Evolutionary conservation across 2,888 invertebrate species (phyloP).

Genomic region (Gari tellinella): DNA sequence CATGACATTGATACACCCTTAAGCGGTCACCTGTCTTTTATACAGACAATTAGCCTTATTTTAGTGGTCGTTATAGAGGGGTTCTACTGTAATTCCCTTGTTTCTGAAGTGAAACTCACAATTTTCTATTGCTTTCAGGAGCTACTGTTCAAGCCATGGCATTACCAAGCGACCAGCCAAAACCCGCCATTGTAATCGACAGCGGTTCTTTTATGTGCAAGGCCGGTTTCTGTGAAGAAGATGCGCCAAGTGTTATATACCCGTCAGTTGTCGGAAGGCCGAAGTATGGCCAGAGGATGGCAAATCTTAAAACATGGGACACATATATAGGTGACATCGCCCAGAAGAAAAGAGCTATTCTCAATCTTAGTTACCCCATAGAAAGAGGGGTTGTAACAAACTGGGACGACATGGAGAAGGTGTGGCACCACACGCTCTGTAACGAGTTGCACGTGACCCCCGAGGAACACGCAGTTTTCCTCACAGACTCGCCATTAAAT

Average conservation of each 20-base stretch:
- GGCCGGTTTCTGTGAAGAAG: conserved; percentile 10
- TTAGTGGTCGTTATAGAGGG: too few relatives aligned
- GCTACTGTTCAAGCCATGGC: too few relatives aligned
- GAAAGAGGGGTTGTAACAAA: conserved; percentile 39
- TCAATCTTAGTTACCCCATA: conserved; percentile 16
- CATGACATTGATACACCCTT: too few relatives aligned
- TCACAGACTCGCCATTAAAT: conserved; percentile 86
- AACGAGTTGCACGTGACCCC: conserved; percentile 29
- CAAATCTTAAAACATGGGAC: background rate
- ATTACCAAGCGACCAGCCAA: background rate
- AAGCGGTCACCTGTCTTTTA: too few relatives aligned
- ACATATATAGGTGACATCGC: conserved; percentile 7
- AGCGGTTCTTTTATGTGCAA: conserved; percentile 14
- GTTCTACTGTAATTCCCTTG: too few relatives aligned
- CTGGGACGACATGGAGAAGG: conserved; percentile 49
- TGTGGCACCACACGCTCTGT: conserved; percentile 41
- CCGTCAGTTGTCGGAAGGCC: conserved; percentile 16
- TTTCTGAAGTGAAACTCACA: too few relatives aligned
- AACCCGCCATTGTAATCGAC: conserved; percentile 9
- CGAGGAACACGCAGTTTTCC: conserved; percentile 25
- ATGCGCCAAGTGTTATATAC: conserved; percentile 1
- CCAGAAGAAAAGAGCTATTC: conserved; percentile 1
- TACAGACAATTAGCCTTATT: too few relatives aligned
- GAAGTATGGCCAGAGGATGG: conserved; percentile 1
- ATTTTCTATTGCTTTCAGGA: too few relatives aligned